Evolutionary conservation across 2,888 invertebrate species (phyloP), one percentile per base, ranked within the genome.

Genomic region (Sinelater perroti): DNA sequence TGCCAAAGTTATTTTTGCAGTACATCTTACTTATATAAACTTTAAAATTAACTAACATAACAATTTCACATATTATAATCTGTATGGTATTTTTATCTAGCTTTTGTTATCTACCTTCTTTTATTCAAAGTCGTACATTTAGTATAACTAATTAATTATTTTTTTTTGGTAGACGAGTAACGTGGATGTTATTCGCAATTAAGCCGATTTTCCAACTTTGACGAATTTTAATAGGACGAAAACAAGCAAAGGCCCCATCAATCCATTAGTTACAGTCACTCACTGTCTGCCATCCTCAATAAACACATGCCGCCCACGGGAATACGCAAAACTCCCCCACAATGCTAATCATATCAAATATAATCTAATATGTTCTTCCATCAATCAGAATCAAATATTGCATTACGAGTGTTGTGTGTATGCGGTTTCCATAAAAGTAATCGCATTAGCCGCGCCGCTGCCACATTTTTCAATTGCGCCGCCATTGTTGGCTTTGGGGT

Each of bases 311-410:
- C 44, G 18, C 56, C 46, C 50, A 2, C 18, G 56, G 56, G 56
- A 56, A 36, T 56, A 31, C 17, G 30, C 20, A 21, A 52, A 31
- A 57, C 30, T 35, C 54, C 58, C 42, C 42, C 40, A 33, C 21
- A 49, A 59, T 59, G 55, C 40, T 59, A 59, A 59, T 59, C 55
- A 44, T 40, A 55, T 59, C 51, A 54, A 45, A 42, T 51, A 55
- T 59, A 59, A 59, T 59, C 44, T 59, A 55, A 54, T 54, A 59
- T 59, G 21, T 50, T 31, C 55, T 45, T 45, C 54, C 55, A 59
- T 59, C 59, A 59, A 55, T 59, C 59, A 59, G 53, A 58, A 58
- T 58, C 58, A 58, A 54, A 53, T 49, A 58, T 42, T 53, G 45
- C 26, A 58, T 54, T 53, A 47, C 52, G 31, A n/a, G n/a, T 14